Evolutionary conservation across 2,113 vertebrate genomes (phyloP).

Genomic region (Australoheros scitulus): DNA sequence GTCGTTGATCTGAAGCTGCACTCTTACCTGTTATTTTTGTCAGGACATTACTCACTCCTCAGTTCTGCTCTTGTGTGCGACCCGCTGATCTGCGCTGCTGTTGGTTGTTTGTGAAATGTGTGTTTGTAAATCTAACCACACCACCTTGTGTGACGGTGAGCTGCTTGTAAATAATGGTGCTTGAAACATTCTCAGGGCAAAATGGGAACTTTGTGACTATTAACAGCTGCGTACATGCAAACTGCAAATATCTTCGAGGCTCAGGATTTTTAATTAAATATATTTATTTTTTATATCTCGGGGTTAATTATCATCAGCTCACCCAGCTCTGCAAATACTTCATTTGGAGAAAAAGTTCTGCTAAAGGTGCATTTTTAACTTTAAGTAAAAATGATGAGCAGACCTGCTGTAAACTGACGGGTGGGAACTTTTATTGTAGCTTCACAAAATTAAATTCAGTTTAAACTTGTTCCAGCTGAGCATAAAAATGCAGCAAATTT

Average conservation of each 20-base stretch:
- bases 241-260: not conserved
- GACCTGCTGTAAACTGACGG: too few relatives aligned
- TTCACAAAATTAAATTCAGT: not conserved
- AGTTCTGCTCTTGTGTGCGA: not conserved
- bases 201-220: not conserved
- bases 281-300: not conserved
- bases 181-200: not conserved
- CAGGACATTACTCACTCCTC: not conserved
- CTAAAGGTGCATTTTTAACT: not conserved
- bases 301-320: accelerated
- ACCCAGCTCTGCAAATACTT: not conserved
- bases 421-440: not conserved
- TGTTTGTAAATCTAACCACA: accelerated
- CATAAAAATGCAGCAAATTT: accelerated
- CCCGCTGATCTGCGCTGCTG: not conserved
- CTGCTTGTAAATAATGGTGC: not conserved
- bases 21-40: not conserved
- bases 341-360: not conserved
- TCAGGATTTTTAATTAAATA: not conserved
- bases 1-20: not conserved
- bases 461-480: not conserved
- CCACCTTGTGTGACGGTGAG: not conserved
- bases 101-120: not conserved
- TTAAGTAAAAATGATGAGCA: not conserved
- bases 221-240: not conserved